phyloP scores from a whole-genome alignment of 2,888 invertebrate species.

The Desoria tigrina region DNA sequence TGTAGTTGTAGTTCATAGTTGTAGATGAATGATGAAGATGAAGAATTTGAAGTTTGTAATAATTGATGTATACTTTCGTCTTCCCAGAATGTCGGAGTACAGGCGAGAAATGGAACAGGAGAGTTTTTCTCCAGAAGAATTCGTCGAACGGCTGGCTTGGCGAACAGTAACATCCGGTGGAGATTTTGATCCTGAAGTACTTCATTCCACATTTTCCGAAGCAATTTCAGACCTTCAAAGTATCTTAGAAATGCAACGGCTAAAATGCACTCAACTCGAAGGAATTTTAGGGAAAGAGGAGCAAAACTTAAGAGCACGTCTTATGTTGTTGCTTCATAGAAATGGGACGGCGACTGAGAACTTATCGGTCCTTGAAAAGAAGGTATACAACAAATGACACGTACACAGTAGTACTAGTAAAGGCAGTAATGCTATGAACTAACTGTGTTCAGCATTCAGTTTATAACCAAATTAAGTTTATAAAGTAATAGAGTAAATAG shows the following conservation, averaged over 20 bases:
- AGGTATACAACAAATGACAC: constrained; percentile 39
- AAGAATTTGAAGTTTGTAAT: too few species aligned
- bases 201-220: constrained; percentile 89
- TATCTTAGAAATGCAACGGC: constrained; percentile 52
- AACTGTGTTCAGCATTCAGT: too few species aligned
- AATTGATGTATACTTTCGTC: too few species aligned
- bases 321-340: constrained; percentile 47
- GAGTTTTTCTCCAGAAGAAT: constrained; percentile 94
- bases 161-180: constrained; percentile 77
- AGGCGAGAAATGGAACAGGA: constrained; percentile 66
- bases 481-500: background rate
- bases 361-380: constrained; percentile 49
- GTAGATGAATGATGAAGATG: too few species aligned
- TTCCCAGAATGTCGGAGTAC: constrained; percentile 44
- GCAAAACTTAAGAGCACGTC: constrained; percentile 45
- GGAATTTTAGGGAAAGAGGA: constrained; percentile 50
- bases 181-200: constrained; percentile 79
- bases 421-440: too few species aligned
- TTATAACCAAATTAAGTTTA: background rate
- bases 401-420: background rate
- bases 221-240: constrained; percentile 64
- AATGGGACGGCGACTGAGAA: constrained; percentile 50
- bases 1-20: too few species aligned
- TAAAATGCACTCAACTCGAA: constrained; percentile 51
- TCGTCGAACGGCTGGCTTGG: constrained; percentile 95